Conservation (phyloP, 2,888 invertebrate species). For the Exephanes ischioxanthus region DNA sequence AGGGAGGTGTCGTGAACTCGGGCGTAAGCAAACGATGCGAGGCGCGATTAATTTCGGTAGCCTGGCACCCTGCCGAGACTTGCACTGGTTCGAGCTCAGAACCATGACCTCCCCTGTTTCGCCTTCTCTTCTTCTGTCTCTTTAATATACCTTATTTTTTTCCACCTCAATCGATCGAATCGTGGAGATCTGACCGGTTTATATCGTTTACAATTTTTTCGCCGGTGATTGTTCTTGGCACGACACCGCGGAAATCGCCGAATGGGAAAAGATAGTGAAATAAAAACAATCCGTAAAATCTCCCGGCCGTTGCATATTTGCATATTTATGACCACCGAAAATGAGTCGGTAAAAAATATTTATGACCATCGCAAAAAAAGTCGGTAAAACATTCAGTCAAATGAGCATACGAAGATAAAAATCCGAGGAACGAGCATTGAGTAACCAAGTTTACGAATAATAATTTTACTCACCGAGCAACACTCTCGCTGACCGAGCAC, state of each 20-base stretch:
- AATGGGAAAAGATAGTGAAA: neutral
- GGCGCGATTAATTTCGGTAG: constrained; percentile 46
- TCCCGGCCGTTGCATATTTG: too few relatives aligned
- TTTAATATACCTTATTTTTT: constrained; percentile 10
- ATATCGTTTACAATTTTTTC: neutral
- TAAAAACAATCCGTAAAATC: neutral
- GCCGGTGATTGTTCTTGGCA: neutral
- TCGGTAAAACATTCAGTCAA: too few relatives aligned
- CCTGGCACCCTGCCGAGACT: constrained; percentile 41
- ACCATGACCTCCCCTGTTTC: neutral
- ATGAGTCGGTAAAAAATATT: neutral
- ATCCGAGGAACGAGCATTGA: too few relatives aligned
- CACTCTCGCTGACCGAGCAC: constrained; percentile 74
- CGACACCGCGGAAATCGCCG: neutral
- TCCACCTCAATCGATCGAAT: neutral
- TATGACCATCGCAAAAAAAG: too few relatives aligned
- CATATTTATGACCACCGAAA: neutral
- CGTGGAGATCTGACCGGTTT: neutral
- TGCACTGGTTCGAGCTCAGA: constrained; percentile 12
- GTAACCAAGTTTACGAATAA: neutral
- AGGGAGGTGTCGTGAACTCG: constrained; percentile 8
- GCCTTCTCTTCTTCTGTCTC: constrained; percentile 7
- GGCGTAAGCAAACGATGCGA: constrained; percentile 21
- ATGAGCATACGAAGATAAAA: too few relatives aligned
- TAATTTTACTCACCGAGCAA: constrained; percentile 73